Evolutionary conservation across 2,888 invertebrate genomes (phyloP), one percentile per base, ranked within the genome.

Genomic region (Tetrapedia diversipes): DNA sequence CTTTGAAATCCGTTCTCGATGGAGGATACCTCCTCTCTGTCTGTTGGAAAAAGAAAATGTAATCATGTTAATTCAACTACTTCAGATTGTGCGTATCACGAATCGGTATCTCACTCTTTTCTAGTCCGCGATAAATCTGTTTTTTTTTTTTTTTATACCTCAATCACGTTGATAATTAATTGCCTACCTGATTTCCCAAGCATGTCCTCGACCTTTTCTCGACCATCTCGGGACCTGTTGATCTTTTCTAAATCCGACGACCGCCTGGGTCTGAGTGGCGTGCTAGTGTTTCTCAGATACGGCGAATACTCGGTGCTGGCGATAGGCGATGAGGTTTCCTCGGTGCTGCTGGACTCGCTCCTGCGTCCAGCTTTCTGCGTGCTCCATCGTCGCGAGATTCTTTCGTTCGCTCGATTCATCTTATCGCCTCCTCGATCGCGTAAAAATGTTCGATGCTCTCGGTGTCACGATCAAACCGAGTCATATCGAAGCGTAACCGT

Each of bases 321-420:
- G 10, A 24, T 65, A 3, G 60, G 4, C 27, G 75, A 57, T 11
- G 71, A 54, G 1, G 67, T 66, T 11, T 77, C 81, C 8, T 71
- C 82, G 29, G 32, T 64, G 16, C 56, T 74, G 32, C 19, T 66
- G 0, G 45, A n/a, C 0, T 56, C 43, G 1, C 45, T 67, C 8
- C 34, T 45, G 1, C 32, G 27, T 4, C 16, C 24, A 19, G n/a
- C 41, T 4, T 66, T 51, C 14, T 47, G 14, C 14, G 63, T 49
- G n/a, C 66, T 73, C 65, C 72, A 34, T 64, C 57, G 56, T 47
- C 41, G 56, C 4, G 60, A 49, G 57, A 41, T 16, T 43, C 59
- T 60, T 53, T 72, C 73, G 19, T 37, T 22, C 34, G 11, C 4
- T 19, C 43, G 41, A 45, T n/a, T 77, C 77, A 77, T 77, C 65